These are phyloP conservation scores for Cladopsammia gracilis DNA, from an alignment of 64 coral and sea anemone genomes.

Conservation along the genomic window DNA sequence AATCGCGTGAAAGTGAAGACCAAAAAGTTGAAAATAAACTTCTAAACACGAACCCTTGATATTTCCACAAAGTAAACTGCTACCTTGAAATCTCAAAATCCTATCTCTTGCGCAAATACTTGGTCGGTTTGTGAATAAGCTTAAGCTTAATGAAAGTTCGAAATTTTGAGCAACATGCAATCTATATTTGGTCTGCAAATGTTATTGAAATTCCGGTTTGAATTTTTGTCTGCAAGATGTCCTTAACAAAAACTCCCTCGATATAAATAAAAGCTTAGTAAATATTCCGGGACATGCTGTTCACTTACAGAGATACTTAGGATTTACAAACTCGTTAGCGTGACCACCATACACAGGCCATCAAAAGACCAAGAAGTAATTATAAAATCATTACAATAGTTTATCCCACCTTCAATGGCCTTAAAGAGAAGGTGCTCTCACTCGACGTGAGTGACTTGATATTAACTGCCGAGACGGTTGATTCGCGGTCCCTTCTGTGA, in stretches of 20 bases:
- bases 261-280: neutral
- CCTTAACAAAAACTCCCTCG: neutral
- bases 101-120: neutral
- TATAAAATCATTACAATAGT: conserved; percentile 12
- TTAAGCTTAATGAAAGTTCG: neutral
- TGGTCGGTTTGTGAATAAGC: neutral
- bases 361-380: neutral
- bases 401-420: conserved; percentile 65
- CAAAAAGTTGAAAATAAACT: neutral
- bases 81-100: neutral
- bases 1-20: neutral
- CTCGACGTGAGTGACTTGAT: conserved; percentile 52
- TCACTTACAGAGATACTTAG: neutral
- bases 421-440: conserved; percentile 68
- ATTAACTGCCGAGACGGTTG: conserved; percentile 32
- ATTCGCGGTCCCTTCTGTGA: conserved; percentile 58
- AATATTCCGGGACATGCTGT: neutral
- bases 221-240: neutral
- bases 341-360: neutral
- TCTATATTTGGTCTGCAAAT: conserved; percentile 3
- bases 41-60: neutral
- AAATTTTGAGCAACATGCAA: neutral
- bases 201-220: neutral
- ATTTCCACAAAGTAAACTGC: neutral
- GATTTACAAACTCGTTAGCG: neutral